These are phyloP conservation scores for Eulemur macaco DNA, from an alignment of 2,113 vertebrate species.

Conservation along the genomic window DNA sequence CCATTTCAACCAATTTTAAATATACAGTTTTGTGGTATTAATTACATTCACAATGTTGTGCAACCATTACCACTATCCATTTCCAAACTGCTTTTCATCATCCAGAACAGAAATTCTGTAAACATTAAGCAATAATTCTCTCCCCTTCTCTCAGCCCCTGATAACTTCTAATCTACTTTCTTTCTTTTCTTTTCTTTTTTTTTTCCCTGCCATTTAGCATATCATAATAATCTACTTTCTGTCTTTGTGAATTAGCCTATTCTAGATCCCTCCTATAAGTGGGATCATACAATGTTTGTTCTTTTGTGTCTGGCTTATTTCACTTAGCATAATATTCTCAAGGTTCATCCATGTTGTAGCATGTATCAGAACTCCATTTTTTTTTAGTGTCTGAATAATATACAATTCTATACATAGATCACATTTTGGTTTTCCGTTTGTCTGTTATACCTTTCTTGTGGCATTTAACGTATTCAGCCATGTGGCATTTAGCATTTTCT, in stretches of 20 bases:
- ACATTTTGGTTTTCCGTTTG: not conserved
- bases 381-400: not conserved
- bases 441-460: not conserved
- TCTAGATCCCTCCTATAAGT: not conserved
- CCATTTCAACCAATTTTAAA: slow-evolving; percentile 14
- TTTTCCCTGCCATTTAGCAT: too few species aligned
- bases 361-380: not conserved
- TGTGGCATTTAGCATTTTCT: not conserved
- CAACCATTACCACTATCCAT: not conserved
- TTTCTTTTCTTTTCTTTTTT: not conserved
- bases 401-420: not conserved
- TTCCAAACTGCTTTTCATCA: slow-evolving; percentile 3
- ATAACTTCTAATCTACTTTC: not conserved
- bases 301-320: slow-evolving; percentile 19
- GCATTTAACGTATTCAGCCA: not conserved
- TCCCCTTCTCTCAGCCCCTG: not conserved
- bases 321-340: slow-evolving; percentile 9
- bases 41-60: not conserved
- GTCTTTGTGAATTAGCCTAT: not conserved
- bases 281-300: not conserved
- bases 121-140: not conserved
- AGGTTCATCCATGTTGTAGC: not conserved
- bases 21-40: not conserved
- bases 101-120: not conserved
- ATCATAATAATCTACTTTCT: not conserved